Evolutionary conservation across 2,113 vertebrate species (phyloP).

Genomic region (Phylloscopus trochilus): DNA sequence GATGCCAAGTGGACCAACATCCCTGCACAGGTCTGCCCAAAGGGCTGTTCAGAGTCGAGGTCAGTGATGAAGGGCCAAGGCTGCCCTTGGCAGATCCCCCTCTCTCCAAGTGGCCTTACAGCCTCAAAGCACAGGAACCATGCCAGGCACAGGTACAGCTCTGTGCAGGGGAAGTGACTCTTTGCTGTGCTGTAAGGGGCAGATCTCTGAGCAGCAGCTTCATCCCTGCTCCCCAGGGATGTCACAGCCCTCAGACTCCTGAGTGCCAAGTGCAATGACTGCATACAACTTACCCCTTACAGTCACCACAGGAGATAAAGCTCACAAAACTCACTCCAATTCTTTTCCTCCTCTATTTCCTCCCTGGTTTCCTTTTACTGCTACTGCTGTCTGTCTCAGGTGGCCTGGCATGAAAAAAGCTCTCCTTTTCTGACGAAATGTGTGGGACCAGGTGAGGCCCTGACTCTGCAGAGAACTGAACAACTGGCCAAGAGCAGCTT

Average conservation of each 20-base stretch:
- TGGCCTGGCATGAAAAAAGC: conserved; percentile 1
- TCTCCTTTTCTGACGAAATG: conserved; percentile 49
- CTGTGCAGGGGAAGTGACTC: background rate
- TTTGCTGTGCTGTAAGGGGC: background rate
- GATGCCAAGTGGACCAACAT: background rate
- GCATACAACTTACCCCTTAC: background rate
- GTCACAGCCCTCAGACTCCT: background rate
- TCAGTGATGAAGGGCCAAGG: background rate
- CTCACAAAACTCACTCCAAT: background rate
- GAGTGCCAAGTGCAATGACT: background rate
- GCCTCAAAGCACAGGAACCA: background rate
- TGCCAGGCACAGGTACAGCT: fast-evolving
- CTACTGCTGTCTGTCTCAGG: conserved; percentile 2
- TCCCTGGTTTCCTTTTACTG: background rate
- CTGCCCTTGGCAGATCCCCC: background rate
- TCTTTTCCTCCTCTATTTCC: background rate
- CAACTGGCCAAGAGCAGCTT: conserved; percentile 6
- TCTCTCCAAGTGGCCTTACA: background rate
- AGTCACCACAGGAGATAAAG: background rate
- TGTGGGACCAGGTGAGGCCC: conserved; percentile 44
- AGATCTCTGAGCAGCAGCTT: background rate
- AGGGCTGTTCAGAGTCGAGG: background rate
- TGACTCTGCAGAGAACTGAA: conserved; percentile 29
- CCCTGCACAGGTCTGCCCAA: background rate
- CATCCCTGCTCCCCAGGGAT: background rate